Evolutionary conservation across 2,113 vertebrate species (phyloP).

Genomic region (Alectura lathami): DNA sequence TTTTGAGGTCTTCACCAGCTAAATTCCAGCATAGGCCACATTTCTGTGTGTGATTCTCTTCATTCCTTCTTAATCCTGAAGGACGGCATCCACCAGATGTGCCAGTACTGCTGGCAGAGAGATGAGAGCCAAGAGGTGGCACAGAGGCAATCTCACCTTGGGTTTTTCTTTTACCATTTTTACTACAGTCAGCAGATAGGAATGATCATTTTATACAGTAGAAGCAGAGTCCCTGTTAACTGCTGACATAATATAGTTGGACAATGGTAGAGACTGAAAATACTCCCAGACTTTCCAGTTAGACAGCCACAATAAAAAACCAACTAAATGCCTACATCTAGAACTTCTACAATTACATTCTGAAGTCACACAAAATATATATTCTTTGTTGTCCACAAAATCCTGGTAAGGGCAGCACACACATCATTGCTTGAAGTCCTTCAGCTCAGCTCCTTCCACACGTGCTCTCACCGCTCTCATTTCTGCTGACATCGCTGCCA

Average conservation of each 20-base stretch:
- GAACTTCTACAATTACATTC: accelerated
- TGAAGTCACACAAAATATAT: not conserved
- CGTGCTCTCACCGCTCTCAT: accelerated
- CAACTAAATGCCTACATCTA: not conserved
- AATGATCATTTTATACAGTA: not conserved
- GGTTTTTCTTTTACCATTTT: not conserved
- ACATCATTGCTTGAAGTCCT: not conserved
- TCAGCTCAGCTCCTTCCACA: not conserved
- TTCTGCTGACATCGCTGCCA: not conserved
- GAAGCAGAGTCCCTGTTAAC: not conserved
- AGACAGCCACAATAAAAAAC: not conserved
- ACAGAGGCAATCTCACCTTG: not conserved
- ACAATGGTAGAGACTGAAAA: not conserved
- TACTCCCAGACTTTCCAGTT: not conserved
- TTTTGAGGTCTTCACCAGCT: conserved; percentile 2
- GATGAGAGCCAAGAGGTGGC: not conserved
- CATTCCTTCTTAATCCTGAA: not conserved
- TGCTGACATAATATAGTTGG: not conserved
- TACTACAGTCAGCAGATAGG: not conserved
- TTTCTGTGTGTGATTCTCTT: not conserved
- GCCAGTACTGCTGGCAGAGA: not conserved
- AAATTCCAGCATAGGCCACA: accelerated
- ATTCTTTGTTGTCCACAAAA: not conserved
- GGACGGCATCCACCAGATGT: not conserved
- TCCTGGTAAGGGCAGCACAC: not conserved